phyloP scores from a whole-genome alignment of 2,797 vertebrate genomes.

The Hafferia zeledoni region DNA sequence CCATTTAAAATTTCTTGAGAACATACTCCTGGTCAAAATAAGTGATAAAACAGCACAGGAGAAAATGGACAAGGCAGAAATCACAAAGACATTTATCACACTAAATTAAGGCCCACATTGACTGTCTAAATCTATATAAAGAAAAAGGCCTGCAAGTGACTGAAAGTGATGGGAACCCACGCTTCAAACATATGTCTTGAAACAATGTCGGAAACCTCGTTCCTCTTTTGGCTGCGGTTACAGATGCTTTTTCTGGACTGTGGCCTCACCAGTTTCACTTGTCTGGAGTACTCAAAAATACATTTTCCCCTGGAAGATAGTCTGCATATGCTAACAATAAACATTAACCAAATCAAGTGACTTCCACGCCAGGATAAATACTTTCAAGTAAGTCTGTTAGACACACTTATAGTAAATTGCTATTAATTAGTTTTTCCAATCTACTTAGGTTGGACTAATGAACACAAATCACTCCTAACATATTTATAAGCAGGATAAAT shows the following conservation, averaged over 20 bases:
- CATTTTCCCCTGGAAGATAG: neutral
- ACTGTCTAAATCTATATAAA: conserved; percentile 27
- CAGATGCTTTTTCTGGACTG: conserved; percentile 41
- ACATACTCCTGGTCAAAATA: neutral
- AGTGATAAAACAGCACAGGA: neutral
- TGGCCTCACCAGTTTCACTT: neutral
- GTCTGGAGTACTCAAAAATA: conserved; percentile 32
- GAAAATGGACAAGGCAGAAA: neutral
- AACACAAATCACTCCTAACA: conserved; percentile 6
- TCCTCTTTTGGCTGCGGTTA: conserved; percentile 35
- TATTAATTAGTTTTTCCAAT: conserved; percentile 54
- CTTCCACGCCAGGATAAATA: neutral
- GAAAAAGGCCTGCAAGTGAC: conserved; percentile 12
- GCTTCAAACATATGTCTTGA: conserved; percentile 12
- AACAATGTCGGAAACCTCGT: conserved; percentile 10
- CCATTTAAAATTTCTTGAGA: neutral
- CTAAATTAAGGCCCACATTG: neutral
- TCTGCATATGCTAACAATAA: conserved; percentile 28
- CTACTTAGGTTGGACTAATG: neutral
- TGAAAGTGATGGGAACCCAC: conserved; percentile 5
- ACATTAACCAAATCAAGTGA: neutral
- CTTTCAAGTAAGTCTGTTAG: conserved; percentile 35
- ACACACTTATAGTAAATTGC: neutral
- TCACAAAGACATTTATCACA: neutral
- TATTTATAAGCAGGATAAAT: neutral